Percentiles rank a stretch among this genome's conserved stretches.
Conservation (phyloP, 2,888 invertebrate species). For the Bombyx huttoni region DNA sequence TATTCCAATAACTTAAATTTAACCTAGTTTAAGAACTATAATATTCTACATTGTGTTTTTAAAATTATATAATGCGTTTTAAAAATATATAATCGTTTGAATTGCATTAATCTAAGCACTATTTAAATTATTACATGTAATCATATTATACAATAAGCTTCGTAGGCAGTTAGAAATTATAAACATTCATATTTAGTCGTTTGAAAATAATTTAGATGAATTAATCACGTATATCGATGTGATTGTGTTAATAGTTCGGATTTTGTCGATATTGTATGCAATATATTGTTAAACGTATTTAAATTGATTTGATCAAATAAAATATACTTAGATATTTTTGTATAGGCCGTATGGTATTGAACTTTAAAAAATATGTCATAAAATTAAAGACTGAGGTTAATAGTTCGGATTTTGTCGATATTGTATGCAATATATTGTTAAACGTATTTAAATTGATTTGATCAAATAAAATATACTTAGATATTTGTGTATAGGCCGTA, state of each 20-base stretch:
- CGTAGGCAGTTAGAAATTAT: conserved; percentile 49
- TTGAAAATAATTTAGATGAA: conserved; percentile 16
- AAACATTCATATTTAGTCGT: conserved; percentile 38
- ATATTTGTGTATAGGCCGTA: not conserved
- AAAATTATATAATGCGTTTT: conserved; percentile 20
- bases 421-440: not conserved
- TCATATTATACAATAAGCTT: conserved; percentile 45
- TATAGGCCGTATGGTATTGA: not conserved
- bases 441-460: not conserved
- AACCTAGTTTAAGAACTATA: conserved; percentile 25
- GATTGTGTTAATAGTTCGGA: not conserved
- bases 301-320: not conserved
- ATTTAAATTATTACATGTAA: conserved; percentile 39
- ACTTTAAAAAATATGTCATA: conserved; percentile 2
- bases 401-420: not conserved
- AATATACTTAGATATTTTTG: not conserved
- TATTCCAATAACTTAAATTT: conserved; percentile 29
- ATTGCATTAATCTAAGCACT: conserved; percentile 20
- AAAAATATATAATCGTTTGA: conserved; percentile 22
- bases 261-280: not conserved
- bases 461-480: not conserved
- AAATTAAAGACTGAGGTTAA: conserved; percentile 3
- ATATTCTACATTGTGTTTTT: conserved; percentile 29
- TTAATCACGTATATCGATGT: not conserved
- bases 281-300: not conserved